Percentiles rank a stretch among this genome's conserved stretches.
Conservation (phyloP, 2,888 invertebrate genomes). For the Chrysina gloriosa region DNA sequence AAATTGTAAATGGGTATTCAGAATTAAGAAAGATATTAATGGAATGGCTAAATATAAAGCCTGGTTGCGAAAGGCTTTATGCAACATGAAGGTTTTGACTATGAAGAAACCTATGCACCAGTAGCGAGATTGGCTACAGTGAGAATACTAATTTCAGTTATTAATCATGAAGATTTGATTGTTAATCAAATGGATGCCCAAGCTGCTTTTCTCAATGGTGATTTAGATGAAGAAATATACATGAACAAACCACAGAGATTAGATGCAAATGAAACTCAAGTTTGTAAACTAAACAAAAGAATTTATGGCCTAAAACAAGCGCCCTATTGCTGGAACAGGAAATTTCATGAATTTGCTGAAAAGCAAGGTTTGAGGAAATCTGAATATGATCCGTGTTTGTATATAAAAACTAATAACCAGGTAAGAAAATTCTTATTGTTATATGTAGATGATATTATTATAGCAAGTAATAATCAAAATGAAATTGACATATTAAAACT, state of each 20-base stretch:
- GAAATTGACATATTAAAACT: no score
- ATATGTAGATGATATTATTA: no score
- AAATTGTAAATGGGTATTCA: constrained; percentile 15
- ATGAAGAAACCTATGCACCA: constrained; percentile 53
- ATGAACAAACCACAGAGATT: constrained; percentile 58
- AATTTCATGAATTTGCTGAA: constrained; percentile 52
- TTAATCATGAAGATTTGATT: neutral
- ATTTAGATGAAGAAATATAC: constrained; percentile 29
- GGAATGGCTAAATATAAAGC: constrained; percentile 48
- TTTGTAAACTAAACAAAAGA: constrained; percentile 55
- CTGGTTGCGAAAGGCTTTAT: constrained; percentile 51
- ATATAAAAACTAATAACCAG: no score
- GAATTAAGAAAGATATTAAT: neutral
- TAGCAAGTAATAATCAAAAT: no score
- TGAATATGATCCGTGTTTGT: no score
- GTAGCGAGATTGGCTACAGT: constrained; percentile 51
- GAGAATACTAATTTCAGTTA: constrained; percentile 46
- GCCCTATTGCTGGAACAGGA: constrained; percentile 57
- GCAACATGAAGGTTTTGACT: constrained; percentile 51
- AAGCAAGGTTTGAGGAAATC: constrained; percentile 50
- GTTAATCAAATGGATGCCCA: constrained; percentile 6
- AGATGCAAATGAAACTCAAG: constrained; percentile 50
- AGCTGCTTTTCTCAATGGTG: neutral
- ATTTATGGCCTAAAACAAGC: constrained; percentile 60
- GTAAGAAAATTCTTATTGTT: no score